These are phyloP conservation scores for Cantharis rustica DNA, from an alignment of 2,888 invertebrate genomes.

Conservation along the genomic window DNA sequence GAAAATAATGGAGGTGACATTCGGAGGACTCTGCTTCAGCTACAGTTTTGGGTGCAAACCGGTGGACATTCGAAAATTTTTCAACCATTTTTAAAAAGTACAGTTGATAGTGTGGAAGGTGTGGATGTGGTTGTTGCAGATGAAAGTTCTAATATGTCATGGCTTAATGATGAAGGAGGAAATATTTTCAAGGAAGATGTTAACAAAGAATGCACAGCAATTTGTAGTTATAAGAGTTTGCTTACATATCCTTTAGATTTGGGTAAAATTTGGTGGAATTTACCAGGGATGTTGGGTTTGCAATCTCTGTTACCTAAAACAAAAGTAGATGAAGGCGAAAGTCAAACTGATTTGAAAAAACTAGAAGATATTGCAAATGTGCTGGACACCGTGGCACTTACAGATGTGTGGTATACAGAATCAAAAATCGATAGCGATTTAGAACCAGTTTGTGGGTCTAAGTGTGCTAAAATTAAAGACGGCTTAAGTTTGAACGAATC, in stretches of 20 bases:
- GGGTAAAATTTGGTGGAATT: slow-evolving; percentile 49
- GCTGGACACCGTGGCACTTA: slow-evolving; percentile 39
- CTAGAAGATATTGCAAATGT: slow-evolving; percentile 30
- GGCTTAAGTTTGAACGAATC: slow-evolving; percentile 45
- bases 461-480: slow-evolving; percentile 46
- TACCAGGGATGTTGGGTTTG: slow-evolving; percentile 35
- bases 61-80: slow-evolving; percentile 40
- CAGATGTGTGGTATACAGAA: slow-evolving; percentile 43
- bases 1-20: slow-evolving; percentile 70
- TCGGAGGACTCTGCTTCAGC: slow-evolving; percentile 70
- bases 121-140: background rate
- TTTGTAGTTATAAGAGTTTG: background rate
- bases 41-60: slow-evolving; percentile 73
- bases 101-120: background rate
- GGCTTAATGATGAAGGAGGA: slow-evolving; percentile 20
- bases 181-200: background rate
- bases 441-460: slow-evolving; percentile 48
- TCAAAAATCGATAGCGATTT: slow-evolving; percentile 29
- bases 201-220: background rate
- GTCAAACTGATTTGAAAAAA: background rate
- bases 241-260: slow-evolving; percentile 38
- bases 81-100: background rate
- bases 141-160: slow-evolving; percentile 20
- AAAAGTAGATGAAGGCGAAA: background rate
- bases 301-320: background rate